phyloP scores from a whole-genome alignment of 2,888 invertebrate genomes.

The Gortyna flavago region DNA sequence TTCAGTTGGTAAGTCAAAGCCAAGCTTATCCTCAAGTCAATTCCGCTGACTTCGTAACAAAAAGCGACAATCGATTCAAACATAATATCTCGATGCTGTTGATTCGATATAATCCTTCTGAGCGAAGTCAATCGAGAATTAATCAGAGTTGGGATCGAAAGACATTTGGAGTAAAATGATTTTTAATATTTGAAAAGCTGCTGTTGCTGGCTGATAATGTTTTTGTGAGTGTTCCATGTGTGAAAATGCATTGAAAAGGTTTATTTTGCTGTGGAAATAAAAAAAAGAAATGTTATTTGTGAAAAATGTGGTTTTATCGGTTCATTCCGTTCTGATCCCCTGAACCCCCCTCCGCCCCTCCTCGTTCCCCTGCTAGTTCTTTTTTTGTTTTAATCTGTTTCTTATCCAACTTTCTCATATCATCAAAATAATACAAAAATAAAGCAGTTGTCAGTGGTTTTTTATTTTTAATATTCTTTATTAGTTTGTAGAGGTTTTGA shows the following conservation, averaged over 20 bases:
- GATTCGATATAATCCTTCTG: slow-evolving; percentile 52
- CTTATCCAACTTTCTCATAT: too few relatives aligned
- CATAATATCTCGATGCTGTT: slow-evolving; percentile 36
- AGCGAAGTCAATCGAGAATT: slow-evolving; percentile 50
- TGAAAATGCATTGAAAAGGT: slow-evolving; percentile 7
- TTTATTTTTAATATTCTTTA: not conserved
- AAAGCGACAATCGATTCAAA: slow-evolving; percentile 36
- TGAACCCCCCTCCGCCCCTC: too few relatives aligned
- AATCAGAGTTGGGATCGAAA: slow-evolving; percentile 34
- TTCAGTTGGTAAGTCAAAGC: too few relatives aligned
- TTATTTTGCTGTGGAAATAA: not conserved
- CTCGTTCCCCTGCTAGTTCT: too few relatives aligned
- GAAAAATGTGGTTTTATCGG: not conserved
- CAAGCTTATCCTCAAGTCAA: slow-evolving; percentile 21
- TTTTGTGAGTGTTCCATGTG: slow-evolving; percentile 22
- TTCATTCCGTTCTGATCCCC: too few relatives aligned
- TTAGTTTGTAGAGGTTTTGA: not conserved
- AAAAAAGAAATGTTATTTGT: not conserved
- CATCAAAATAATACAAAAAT: too few relatives aligned
- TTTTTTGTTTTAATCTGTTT: too few relatives aligned
- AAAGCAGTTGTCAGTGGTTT: not conserved
- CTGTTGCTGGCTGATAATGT: slow-evolving; percentile 9
- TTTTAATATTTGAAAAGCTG: slow-evolving; percentile 38
- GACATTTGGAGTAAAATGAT: slow-evolving; percentile 21
- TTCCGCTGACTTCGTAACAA: slow-evolving; percentile 24